Conservation (phyloP, 2,797 vertebrate species). For the Lepilemur ruficaudatus region DNA sequence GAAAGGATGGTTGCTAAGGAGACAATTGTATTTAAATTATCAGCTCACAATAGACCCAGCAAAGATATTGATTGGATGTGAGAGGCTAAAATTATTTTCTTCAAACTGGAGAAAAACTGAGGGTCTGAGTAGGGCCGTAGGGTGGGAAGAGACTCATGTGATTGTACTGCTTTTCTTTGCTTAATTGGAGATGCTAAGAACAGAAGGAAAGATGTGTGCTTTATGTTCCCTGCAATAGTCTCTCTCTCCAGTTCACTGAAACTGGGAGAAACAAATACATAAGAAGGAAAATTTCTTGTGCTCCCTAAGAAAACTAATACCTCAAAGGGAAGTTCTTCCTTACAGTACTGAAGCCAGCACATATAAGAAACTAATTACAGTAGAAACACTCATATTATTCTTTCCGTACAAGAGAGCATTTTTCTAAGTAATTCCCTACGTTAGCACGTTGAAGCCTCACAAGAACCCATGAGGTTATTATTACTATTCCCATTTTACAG, state of each 20-base stretch:
- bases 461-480: not conserved
- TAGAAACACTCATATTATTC: not conserved
- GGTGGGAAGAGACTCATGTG: not conserved
- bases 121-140: constrained; percentile 20
- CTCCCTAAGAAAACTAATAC: constrained; percentile 26
- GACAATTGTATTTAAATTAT: constrained; percentile 82
- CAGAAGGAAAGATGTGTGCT: not conserved
- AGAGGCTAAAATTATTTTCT: constrained; percentile 71
- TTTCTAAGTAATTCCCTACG: not conserved
- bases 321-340: constrained; percentile 16
- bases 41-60: constrained; percentile 67
- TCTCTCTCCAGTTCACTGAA: not conserved
- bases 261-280: not conserved
- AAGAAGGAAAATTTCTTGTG: constrained; percentile 17
- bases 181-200: constrained; percentile 51
- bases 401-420: not conserved
- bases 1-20: constrained; percentile 75
- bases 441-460: not conserved
- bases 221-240: not conserved
- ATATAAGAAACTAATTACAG: not conserved
- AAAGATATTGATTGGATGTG: constrained; percentile 72
- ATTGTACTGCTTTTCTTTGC: constrained; percentile 37
- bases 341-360: not conserved
- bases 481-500: not conserved
- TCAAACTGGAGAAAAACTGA: constrained; percentile 33